Conservation (phyloP, 2,797 vertebrate genomes). For the Apogon hyalosoma region DNA sequence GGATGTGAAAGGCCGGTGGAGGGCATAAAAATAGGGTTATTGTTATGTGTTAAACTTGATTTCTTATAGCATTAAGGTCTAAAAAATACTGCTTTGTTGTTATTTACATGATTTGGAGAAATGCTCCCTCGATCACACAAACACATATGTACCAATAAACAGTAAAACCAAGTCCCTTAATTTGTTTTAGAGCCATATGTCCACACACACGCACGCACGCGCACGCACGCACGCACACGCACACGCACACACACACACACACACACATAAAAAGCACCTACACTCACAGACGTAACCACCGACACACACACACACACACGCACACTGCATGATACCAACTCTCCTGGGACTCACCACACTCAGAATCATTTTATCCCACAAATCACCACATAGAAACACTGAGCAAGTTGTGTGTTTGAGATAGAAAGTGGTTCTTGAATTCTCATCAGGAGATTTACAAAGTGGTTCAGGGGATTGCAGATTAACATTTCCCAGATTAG, state of each 20-base stretch:
- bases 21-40: too few species aligned
- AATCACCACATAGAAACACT: constrained; percentile 19
- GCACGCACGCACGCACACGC: too few species aligned
- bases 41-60: too few species aligned
- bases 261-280: neutral
- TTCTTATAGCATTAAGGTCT: too few species aligned
- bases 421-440: constrained; percentile 46
- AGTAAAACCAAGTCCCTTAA: too few species aligned
- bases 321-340: constrained; percentile 13
- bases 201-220: neutral
- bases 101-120: too few species aligned
- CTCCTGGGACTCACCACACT: neutral
- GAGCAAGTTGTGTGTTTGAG: neutral
- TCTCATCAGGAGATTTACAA: constrained; percentile 65
- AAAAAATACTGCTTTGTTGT: too few species aligned
- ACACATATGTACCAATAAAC: too few species aligned
- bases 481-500: constrained; percentile 75
- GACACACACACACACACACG: constrained; percentile 11
- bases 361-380: constrained; percentile 1
- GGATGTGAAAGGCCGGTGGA: too few species aligned
- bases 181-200: too few species aligned
- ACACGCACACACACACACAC: too few species aligned
- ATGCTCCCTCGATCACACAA: too few species aligned
- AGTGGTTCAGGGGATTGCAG: constrained; percentile 64
- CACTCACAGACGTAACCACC: neutral